phyloP scores from a whole-genome alignment of 1,140 invertebrate genomes.

The Polyergus mexicanus region DNA sequence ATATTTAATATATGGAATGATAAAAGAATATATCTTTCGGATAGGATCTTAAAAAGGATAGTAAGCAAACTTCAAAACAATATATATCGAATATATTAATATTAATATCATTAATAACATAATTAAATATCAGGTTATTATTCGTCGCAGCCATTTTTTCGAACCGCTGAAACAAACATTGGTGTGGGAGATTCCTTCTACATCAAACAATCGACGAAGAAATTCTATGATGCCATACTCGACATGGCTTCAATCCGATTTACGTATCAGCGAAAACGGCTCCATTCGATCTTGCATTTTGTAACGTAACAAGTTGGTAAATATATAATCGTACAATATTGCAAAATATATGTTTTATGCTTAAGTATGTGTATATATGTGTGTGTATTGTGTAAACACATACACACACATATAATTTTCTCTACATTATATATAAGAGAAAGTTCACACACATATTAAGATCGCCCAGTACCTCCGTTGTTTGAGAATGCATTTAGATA shows the following conservation, averaged over 20 bases:
- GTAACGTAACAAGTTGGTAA: conserved; percentile 13
- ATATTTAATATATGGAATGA: conserved; percentile 5
- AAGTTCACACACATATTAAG: conserved; percentile 44
- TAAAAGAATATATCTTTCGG: not conserved
- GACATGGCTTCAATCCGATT: conserved; percentile 29
- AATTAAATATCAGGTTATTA: conserved; percentile 75
- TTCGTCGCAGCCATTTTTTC: conserved; percentile 67
- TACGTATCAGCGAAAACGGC: conserved; percentile 51
- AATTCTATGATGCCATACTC: conserved; percentile 21
- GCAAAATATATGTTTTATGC: conserved; percentile 46
- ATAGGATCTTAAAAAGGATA: conserved; percentile 44
- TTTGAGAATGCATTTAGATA: conserved; percentile 1
- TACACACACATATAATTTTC: conserved; percentile 47
- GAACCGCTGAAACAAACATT: conserved; percentile 54
- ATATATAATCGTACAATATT: conserved; percentile 63
- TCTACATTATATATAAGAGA: conserved; percentile 59
- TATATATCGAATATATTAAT: conserved; percentile 78
- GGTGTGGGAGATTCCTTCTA: conserved; percentile 54
- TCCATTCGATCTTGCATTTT: not conserved
- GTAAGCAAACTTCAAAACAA: conserved; percentile 70
- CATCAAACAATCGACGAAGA: conserved; percentile 37
- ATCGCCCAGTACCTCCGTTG: conserved; percentile 49
- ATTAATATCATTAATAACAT: conserved; percentile 78
- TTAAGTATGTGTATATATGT: conserved; percentile 11
- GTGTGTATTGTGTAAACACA: conserved; percentile 43